These are phyloP conservation scores for Dyspetes luteomarginatus DNA, from an alignment of 2,888 invertebrate genomes.

Conservation along the genomic window DNA sequence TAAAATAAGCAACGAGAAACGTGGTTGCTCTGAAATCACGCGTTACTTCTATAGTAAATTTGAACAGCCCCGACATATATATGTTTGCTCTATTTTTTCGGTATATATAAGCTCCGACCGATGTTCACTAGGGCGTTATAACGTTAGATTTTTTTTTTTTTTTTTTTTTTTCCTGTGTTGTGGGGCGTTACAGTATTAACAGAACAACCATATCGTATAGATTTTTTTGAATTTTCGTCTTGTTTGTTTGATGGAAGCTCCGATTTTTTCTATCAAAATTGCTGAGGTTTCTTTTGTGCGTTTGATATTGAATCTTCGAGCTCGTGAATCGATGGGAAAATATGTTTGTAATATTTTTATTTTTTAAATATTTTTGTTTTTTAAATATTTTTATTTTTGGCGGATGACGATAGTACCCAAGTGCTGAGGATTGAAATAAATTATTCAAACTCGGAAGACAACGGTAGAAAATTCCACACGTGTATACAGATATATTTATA, in stretches of 20 bases:
- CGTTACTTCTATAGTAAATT: conserved; percentile 26
- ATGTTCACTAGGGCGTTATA: conserved; percentile 33
- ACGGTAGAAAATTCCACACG: not conserved
- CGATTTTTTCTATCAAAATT: conserved; percentile 2
- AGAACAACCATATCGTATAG: conserved; percentile 4
- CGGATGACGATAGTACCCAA: not conserved
- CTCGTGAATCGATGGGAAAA: too few relatives aligned
- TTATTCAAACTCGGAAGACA: conserved; percentile 49
- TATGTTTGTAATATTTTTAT: not conserved
- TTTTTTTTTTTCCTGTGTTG: not conserved
- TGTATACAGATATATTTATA: not conserved
- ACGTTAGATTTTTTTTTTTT: too few relatives aligned
- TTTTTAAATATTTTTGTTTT: conserved; percentile 1
- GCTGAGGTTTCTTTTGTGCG: too few relatives aligned
- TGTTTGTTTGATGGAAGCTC: conserved; percentile 18
- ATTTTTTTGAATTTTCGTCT: conserved; percentile 15
- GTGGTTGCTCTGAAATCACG: too few relatives aligned
- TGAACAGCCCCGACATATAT: conserved; percentile 3
- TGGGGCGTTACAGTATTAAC: conserved; percentile 32
- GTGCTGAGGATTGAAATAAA: conserved; percentile 3
- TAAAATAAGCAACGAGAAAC: not conserved
- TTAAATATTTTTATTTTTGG: not conserved
- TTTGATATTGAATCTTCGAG: too few relatives aligned
- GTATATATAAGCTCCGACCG: not conserved
- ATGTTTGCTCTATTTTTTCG: conserved; percentile 6